Conservation (phyloP, 2,113 vertebrate species). For the Steatornis caripensis region DNA sequence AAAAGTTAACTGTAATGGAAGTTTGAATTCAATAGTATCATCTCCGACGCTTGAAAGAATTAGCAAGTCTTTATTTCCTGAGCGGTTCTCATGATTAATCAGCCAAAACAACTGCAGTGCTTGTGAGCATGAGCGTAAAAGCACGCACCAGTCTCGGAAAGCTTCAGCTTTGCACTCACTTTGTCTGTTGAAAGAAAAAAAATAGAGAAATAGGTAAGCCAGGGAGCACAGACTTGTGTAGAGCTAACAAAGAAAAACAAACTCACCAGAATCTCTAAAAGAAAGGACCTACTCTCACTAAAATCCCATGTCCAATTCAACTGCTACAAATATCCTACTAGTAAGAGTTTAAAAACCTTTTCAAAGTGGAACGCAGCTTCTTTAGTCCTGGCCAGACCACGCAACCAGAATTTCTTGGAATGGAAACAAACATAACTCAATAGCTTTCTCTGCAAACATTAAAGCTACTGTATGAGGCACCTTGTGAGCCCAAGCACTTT, state of each 20-base stretch:
- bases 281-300: background rate
- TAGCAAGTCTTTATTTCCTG: background rate
- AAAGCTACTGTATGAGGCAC: rapidly evolving
- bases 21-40: too few species aligned
- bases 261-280: background rate
- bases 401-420: background rate
- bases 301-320: background rate
- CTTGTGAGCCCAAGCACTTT: background rate
- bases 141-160: background rate
- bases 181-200: background rate
- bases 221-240: background rate
- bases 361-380: background rate
- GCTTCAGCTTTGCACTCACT: background rate
- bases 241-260: background rate
- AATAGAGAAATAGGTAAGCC: background rate
- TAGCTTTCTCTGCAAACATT: background rate
- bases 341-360: background rate
- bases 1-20: too few species aligned
- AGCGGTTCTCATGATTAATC: background rate
- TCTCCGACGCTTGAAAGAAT: background rate
- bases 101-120: background rate
- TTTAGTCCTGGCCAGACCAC: background rate
- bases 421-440: rapidly evolving
- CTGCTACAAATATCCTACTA: background rate
- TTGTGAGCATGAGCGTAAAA: background rate